Percentiles rank a stretch among this genome's conserved stretches.
phyloP scores from a whole-genome alignment of 2,797 vertebrate genomes.

The Hylomyscus alleni region DNA sequence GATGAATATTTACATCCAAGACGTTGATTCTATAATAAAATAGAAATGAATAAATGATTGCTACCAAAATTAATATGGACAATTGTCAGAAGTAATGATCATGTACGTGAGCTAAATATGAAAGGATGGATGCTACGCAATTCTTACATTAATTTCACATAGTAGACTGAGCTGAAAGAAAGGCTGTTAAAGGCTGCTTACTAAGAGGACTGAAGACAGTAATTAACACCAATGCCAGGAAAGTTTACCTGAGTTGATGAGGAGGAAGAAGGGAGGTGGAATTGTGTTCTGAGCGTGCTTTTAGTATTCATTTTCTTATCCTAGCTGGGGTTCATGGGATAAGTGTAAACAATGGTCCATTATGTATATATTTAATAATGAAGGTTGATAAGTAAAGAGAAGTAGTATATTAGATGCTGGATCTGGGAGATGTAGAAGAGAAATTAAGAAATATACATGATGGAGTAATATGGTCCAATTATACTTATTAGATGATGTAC shows the following conservation, averaged over 20 bases:
- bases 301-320: background rate
- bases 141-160: background rate
- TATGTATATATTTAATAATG: background rate
- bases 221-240: background rate
- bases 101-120: background rate
- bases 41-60: background rate
- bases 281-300: background rate
- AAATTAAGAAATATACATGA: background rate
- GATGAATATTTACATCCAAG: background rate
- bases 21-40: background rate
- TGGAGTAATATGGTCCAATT: background rate
- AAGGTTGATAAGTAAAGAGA: background rate
- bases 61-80: background rate
- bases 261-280: background rate
- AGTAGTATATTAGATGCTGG: background rate
- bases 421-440: background rate
- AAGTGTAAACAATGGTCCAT: background rate
- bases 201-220: background rate
- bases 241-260: background rate
- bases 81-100: background rate
- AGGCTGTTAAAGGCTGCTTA: background rate
- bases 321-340: background rate
- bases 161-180: constrained; percentile 1
- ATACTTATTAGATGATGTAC: background rate
- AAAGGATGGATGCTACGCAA: background rate